Conservation (phyloP, 2,797 vertebrate species). For the Cossypha heuglini region DNA sequence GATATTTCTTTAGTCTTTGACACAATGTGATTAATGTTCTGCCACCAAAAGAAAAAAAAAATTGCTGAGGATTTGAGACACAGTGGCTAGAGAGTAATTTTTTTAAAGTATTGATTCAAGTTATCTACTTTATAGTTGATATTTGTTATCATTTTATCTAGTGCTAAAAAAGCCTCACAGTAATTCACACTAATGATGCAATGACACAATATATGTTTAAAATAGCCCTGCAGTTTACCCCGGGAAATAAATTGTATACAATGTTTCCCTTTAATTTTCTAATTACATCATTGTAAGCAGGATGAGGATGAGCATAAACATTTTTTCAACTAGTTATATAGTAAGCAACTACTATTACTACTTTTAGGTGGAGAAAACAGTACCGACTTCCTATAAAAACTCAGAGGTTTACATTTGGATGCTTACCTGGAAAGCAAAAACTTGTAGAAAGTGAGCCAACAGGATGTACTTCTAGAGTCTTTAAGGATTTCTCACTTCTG, state of each 20-base stretch:
- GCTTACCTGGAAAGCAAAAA: background rate
- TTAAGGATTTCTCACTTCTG: background rate
- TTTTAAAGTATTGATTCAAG: background rate
- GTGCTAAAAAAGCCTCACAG: background rate
- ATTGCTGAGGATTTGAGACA: background rate
- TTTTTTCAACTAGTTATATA: background rate
- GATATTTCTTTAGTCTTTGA: slow-evolving; percentile 10
- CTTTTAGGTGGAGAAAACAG: background rate
- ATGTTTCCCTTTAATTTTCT: background rate
- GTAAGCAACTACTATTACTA: background rate
- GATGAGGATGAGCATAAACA: fast-evolving
- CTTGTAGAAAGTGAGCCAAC: background rate
- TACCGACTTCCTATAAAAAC: background rate
- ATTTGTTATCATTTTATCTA: background rate
- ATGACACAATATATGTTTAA: background rate
- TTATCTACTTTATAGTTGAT: background rate
- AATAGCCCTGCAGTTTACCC: background rate
- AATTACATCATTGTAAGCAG: background rate
- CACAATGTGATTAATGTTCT: background rate
- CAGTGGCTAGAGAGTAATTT: background rate
- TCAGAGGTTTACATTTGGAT: background rate
- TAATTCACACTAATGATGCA: background rate
- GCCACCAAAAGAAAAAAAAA: background rate
- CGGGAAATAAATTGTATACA: background rate
- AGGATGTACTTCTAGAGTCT: background rate